phyloP scores from a whole-genome alignment of 2,113 vertebrate species.

The Phalacrocorax brasilianus region DNA sequence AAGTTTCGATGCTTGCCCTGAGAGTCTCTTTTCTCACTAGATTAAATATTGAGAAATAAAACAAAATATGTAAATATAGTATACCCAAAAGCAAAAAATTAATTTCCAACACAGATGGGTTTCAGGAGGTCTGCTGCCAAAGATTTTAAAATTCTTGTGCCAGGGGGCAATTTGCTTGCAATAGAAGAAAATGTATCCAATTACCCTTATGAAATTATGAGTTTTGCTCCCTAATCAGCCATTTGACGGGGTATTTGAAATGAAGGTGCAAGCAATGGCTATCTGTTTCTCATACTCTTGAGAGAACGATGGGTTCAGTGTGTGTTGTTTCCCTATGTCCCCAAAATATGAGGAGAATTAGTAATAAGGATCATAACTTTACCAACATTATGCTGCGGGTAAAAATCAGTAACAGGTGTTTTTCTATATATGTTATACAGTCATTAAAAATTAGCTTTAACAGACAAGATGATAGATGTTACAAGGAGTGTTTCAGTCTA shows the following conservation, averaged over 20 bases:
- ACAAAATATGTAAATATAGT: constrained; percentile 71
- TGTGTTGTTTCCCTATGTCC: not conserved
- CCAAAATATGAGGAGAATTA: not conserved
- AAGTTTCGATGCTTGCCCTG: not conserved
- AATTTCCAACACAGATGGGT: constrained; percentile 74
- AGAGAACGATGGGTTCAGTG: not conserved
- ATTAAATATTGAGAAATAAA: constrained; percentile 68
- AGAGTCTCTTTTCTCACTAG: constrained; percentile 48
- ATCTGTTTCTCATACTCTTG: not conserved
- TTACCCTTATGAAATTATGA: constrained; percentile 60
- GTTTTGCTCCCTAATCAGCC: constrained; percentile 40
- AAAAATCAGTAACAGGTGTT: not conserved
- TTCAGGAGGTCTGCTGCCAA: constrained; percentile 65
- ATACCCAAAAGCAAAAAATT: constrained; percentile 66
- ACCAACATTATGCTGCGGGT: not conserved
- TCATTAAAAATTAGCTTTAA: not conserved
- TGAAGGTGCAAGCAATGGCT: constrained; percentile 7
- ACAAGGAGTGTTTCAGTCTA: not conserved
- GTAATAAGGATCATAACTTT: not conserved
- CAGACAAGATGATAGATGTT: not conserved
- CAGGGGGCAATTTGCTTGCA: constrained; percentile 54
- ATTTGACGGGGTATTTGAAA: constrained; percentile 52
- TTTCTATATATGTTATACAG: not conserved
- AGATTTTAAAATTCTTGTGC: constrained; percentile 57
- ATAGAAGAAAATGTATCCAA: constrained; percentile 61